phyloP scores from a whole-genome alignment of 2,888 invertebrate genomes.

The Colostygia pectinataria region DNA sequence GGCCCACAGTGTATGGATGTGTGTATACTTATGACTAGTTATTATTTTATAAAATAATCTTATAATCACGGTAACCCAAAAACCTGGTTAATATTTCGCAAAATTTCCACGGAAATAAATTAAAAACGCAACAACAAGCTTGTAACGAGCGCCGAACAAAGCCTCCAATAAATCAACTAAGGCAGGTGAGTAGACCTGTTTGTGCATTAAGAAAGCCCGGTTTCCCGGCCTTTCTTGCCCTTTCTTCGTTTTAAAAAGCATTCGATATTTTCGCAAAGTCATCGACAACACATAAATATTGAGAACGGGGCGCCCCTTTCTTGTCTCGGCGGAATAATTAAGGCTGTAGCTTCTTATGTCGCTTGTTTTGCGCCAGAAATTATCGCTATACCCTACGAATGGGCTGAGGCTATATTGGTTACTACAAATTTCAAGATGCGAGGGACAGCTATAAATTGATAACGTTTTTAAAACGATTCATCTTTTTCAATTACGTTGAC shows the following conservation, averaged over 20 bases:
- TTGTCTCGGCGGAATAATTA: constrained; percentile 81
- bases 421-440: constrained; percentile 2
- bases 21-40: no score
- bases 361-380: constrained; percentile 73
- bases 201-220: constrained; percentile 81
- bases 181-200: constrained; percentile 71
- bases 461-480: no score
- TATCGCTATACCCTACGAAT: constrained; percentile 53
- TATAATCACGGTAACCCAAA: background rate
- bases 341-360: constrained; percentile 75
- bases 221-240: constrained; percentile 78
- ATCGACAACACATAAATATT: constrained; percentile 84
- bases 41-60: background rate
- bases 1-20: no score
- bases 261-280: constrained; percentile 81
- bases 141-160: constrained; percentile 80
- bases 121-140: constrained; percentile 83
- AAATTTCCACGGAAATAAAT: constrained; percentile 79
- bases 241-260: constrained; percentile 83
- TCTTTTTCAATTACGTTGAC: no score
- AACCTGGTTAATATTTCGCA: constrained; percentile 61
- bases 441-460: no score
- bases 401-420: constrained; percentile 32
- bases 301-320: constrained; percentile 81
- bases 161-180: constrained; percentile 79